Base-by-base conservation (phyloP, 2,797 vertebrate species). In the Esox lucius region DNA sequence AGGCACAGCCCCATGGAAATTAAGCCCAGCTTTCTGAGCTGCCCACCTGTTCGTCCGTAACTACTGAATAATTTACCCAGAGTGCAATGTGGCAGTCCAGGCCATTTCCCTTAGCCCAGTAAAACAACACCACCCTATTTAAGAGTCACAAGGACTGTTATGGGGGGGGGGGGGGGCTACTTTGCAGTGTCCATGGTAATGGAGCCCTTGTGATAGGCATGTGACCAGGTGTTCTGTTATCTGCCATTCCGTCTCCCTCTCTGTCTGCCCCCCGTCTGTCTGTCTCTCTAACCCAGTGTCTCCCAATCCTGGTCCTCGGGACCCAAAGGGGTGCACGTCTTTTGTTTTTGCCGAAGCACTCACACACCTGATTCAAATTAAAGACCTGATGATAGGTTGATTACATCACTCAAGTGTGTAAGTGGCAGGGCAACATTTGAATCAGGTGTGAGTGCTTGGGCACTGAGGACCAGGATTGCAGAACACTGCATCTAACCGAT, bases 51-150 rank as follows among this genome's bases (percentile, higher is more conserved):
- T 13, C 22, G 22, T 82, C 81, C 51, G 46, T 80, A 75, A 15
- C 81, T 74, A 68, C 77, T 93, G 67, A 89, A 93, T 92, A 85
- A 91, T 92, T 91, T 48, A 92, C 73, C 74, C 81, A 74, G 74
- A 80, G 39, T 78, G 77, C 80, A 80, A 15, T 80, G 69, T 78
- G 77, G 79, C 77, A 78, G 81, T 78, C 80, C 77, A 68, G 75
- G 76, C 22, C 56, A 68, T 84, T 83, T 87, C 78, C 80, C 85
- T 73, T 19, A 51, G 83, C 74, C 69, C 70, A 31, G 53, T 77
- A 89, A 91, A 84, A 86, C 86, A 88, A 91, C 83, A 90, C 84
- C 78, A 71, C 33, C 35, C 19, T n/a, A 80, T 87, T 86, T 66
- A 71, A 78, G 77, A 75, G 77, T 88, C 76, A 68, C 26, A 5